Percentiles rank a stretch among this genome's conserved stretches.
phyloP scores from a whole-genome alignment of 35 echinoderm and acorn worm species.

The Stichopus chloronotus region DNA sequence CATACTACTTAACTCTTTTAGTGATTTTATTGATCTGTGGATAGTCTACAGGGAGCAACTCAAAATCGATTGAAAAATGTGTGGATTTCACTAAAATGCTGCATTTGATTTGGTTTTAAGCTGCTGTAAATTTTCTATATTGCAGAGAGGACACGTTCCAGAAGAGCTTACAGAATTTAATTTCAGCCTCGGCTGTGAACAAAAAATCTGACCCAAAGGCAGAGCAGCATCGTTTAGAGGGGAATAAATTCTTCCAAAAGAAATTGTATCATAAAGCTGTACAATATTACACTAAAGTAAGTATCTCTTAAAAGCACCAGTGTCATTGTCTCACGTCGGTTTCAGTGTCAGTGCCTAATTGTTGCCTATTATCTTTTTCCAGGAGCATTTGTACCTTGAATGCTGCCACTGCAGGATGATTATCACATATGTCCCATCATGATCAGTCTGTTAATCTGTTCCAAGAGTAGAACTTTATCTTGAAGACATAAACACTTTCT shows the following conservation, averaged over 20 bases:
- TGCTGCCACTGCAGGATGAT: no score
- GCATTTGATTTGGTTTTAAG: no score
- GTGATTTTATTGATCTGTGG: no score
- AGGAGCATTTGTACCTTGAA: not conserved
- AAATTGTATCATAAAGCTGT: slow-evolving; percentile 65
- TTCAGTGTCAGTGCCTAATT: not conserved
- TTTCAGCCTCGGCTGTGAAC: not conserved
- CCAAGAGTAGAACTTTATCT: no score
- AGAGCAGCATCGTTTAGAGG: slow-evolving; percentile 60
- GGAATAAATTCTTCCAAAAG: slow-evolving; percentile 72
- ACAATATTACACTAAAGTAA: slow-evolving; percentile 69
- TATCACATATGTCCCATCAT: no score
- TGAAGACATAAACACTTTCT: no score
- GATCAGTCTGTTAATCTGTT: no score
- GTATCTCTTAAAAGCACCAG: not conserved
- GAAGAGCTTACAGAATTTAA: not conserved
- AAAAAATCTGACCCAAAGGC: slow-evolving; percentile 51
- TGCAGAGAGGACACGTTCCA: slow-evolving; percentile 9
- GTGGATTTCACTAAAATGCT: no score
- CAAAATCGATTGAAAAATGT: no score
- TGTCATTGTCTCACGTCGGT: not conserved
- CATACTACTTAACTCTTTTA: no score
- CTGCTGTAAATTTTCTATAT: not conserved
- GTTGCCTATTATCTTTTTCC: not conserved
- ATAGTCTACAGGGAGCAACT: no score